Conservation (phyloP, 2,797 vertebrate genomes). For the Chanos chanos region DNA sequence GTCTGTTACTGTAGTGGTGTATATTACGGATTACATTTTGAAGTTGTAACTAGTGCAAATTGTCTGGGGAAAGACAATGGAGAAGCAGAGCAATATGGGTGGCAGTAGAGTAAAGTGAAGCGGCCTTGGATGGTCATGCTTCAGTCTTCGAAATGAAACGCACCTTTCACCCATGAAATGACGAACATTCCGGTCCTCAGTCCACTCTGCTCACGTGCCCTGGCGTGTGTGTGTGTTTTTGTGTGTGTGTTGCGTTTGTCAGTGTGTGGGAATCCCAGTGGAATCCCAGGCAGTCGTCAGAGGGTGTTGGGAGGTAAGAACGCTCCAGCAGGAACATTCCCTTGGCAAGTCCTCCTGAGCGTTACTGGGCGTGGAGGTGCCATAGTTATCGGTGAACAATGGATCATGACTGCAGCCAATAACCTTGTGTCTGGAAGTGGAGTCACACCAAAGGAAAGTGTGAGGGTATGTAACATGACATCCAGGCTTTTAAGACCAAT, state of each 20-base stretch:
- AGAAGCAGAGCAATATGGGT: too few species aligned
- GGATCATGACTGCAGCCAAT: constrained; percentile 26
- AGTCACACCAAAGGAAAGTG: background rate
- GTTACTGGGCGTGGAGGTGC: background rate
- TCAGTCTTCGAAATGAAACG: too few species aligned
- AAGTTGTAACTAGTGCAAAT: too few species aligned
- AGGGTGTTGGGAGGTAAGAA: background rate
- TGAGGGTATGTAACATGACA: background rate
- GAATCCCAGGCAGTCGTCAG: background rate
- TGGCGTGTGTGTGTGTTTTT: background rate
- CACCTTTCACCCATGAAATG: too few species aligned
- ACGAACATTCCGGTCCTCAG: too few species aligned
- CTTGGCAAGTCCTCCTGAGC: constrained; percentile 5
- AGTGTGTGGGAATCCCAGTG: constrained; percentile 2
- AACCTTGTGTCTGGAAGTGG: background rate
- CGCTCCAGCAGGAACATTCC: constrained; percentile 8
- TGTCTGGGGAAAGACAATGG: too few species aligned
- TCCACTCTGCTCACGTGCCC: too few species aligned
- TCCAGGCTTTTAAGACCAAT: background rate
- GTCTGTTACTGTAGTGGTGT: too few species aligned
- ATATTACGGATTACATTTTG: too few species aligned
- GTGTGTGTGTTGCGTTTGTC: constrained; percentile 8
- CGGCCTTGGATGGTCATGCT: too few species aligned
- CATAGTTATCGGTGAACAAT: constrained; percentile 9
- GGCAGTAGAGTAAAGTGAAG: too few species aligned